These are phyloP conservation scores for Campoletis raptor DNA, from an alignment of 2,888 invertebrate species.

Conservation along the genomic window DNA sequence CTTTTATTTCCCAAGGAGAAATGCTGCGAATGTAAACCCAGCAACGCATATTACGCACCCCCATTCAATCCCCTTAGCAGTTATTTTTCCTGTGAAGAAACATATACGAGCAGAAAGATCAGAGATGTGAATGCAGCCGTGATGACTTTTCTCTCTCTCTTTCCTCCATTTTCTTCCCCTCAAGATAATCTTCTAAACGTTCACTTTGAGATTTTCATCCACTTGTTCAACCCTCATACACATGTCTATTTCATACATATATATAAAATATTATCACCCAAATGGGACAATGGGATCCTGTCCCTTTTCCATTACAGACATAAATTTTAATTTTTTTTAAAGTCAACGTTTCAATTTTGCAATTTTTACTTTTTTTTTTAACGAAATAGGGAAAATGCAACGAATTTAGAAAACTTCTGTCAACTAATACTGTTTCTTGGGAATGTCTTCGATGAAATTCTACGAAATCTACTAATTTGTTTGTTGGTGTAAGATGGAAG, in stretches of 20 bases:
- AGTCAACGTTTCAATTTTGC: background rate
- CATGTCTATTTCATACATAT: background rate
- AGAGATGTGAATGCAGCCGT: constrained; percentile 50
- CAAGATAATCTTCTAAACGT: background rate
- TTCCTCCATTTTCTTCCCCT: background rate
- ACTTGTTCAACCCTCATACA: background rate
- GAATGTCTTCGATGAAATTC: background rate
- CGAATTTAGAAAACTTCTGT: background rate
- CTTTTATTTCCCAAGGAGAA: background rate
- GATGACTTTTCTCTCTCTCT: constrained; percentile 31
- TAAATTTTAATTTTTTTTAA: background rate
- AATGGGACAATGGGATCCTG: background rate
- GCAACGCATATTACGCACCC: constrained; percentile 33
- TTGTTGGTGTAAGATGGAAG: background rate
- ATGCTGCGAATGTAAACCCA: constrained; percentile 28
- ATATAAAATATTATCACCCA: background rate
- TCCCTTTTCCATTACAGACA: background rate
- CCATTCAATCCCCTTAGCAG: constrained; percentile 30
- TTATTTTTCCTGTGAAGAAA: constrained; percentile 55
- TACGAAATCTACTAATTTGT: background rate
- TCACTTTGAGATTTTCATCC: background rate
- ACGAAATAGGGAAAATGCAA: background rate
- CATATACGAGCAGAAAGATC: constrained; percentile 22
- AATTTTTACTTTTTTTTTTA: background rate
- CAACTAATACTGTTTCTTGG: background rate